Evolutionary conservation across 2,113 vertebrate genomes (phyloP).

Genomic region (Caranx melampygus): DNA sequence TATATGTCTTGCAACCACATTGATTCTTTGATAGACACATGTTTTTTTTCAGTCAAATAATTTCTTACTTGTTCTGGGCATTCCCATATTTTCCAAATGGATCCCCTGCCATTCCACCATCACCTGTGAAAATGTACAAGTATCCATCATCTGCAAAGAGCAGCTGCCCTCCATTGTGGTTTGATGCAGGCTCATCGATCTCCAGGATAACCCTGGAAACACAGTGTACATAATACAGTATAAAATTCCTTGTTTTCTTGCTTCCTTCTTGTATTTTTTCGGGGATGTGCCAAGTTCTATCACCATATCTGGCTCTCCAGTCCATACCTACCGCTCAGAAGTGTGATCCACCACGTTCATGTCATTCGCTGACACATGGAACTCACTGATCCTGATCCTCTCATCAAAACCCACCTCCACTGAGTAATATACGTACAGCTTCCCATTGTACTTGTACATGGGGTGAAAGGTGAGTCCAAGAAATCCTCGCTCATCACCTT

Average conservation of each 20-base stretch:
- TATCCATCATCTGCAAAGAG: slow-evolving; percentile 94
- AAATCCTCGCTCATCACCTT: slow-evolving; percentile 97
- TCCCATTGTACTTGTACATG: slow-evolving; percentile 88
- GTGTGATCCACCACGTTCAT: slow-evolving; percentile 91
- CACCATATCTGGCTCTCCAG: background rate
- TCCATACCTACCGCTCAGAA: slow-evolving; percentile 90
- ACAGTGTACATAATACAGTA: background rate
- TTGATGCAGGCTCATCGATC: slow-evolving; percentile 95
- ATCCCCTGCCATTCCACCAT: slow-evolving; percentile 97
- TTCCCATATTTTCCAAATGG: slow-evolving; percentile 96
- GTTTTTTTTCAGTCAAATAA: background rate
- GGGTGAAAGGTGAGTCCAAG: slow-evolving; percentile 94
- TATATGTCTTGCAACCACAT: background rate
- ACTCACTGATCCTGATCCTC: slow-evolving; percentile 96
- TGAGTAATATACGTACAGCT: slow-evolving; percentile 95
- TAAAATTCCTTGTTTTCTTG: background rate
- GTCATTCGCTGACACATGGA: slow-evolving; percentile 88
- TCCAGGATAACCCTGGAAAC: slow-evolving; percentile 91
- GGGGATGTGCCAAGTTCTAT: background rate
- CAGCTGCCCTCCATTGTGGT: slow-evolving; percentile 96
- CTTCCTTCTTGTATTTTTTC: background rate
- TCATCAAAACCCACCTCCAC: slow-evolving; percentile 88
- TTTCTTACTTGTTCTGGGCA: slow-evolving; percentile 94
- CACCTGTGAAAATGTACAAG: slow-evolving; percentile 97
- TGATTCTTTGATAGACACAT: background rate